A percentile compares a stretch with the other conserved stretches of the same genome.
phyloP scores from a whole-genome alignment of 2,888 invertebrate species.

The Eupelmus urozonus region DNA sequence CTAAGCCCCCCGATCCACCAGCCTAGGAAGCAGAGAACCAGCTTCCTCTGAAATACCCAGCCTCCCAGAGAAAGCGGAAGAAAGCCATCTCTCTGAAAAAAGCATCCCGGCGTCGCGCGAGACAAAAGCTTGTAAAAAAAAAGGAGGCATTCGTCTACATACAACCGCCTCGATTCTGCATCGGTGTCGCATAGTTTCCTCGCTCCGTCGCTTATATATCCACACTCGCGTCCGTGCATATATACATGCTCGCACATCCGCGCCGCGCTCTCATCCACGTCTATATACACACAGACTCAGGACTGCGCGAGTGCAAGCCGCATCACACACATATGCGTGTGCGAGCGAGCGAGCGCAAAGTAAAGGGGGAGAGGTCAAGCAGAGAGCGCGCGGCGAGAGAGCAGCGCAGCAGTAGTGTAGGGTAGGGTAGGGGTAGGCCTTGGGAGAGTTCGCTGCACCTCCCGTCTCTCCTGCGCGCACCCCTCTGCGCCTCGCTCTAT shows the following conservation, averaged over 20 bases:
- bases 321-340: conserved; percentile 26
- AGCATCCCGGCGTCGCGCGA: too few relatives aligned
- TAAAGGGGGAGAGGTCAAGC: conserved; percentile 60
- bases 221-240: conserved; percentile 4
- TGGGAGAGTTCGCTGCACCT: conserved; percentile 78
- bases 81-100: too few relatives aligned
- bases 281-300: too few relatives aligned
- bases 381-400: background rate
- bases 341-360: conserved; percentile 57
- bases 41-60: too few relatives aligned
- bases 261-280: too few relatives aligned
- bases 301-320: too few relatives aligned
- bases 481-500: conserved; percentile 41
- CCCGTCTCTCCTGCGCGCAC: conserved; percentile 65
- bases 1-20: too few relatives aligned
- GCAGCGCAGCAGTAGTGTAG: too few relatives aligned
- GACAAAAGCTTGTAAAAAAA: too few relatives aligned
- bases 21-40: too few relatives aligned
- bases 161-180: conserved; percentile 35
- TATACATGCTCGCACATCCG: background rate
- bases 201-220: background rate
- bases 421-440: conserved; percentile 69
- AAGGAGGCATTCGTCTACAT: too few relatives aligned
- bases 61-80: too few relatives aligned
- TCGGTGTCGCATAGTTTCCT: conserved; percentile 44